Conservation (phyloP, 2,888 invertebrate genomes). For the Archips xylosteana region DNA sequence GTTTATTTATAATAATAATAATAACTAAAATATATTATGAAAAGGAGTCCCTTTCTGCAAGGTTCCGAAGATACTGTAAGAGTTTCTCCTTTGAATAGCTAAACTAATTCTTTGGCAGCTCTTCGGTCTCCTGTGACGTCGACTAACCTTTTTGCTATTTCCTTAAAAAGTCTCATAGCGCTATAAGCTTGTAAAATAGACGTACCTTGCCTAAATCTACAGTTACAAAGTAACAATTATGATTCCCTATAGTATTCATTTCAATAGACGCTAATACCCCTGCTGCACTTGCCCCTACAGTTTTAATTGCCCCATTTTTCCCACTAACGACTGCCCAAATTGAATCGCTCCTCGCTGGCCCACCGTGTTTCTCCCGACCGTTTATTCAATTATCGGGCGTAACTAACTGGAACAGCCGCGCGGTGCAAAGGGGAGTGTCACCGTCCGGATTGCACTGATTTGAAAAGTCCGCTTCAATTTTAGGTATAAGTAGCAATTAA, state of each 20-base stretch:
- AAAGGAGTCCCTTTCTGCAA: no score
- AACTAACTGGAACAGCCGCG: conserved; percentile 59
- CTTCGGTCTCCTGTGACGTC: no score
- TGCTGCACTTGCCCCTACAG: conserved; percentile 1
- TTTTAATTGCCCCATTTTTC: conserved; percentile 18
- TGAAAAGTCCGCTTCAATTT: conserved; percentile 8
- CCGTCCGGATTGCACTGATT: conserved; percentile 1
- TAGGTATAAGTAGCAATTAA: background rate
- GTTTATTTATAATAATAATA: no score
- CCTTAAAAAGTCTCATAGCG: no score
- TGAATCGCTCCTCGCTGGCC: conserved; percentile 15
- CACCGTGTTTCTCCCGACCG: conserved; percentile 31
- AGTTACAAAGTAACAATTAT: background rate
- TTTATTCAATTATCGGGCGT: conserved; percentile 58
- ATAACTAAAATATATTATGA: no score
- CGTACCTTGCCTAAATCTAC: background rate
- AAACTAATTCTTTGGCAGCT: no score
- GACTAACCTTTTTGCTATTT: no score
- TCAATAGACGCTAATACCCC: background rate
- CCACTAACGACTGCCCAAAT: conserved; percentile 22
- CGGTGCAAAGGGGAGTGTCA: conserved; percentile 47
- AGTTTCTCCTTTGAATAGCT: no score
- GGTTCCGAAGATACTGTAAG: no score
- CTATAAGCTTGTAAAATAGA: no score
- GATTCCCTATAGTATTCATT: background rate